A percentile compares a stretch with the other conserved stretches of the same genome.
Evolutionary conservation across 2,888 invertebrate genomes (phyloP).

Genomic region (Amphimallon solstitiale): DNA sequence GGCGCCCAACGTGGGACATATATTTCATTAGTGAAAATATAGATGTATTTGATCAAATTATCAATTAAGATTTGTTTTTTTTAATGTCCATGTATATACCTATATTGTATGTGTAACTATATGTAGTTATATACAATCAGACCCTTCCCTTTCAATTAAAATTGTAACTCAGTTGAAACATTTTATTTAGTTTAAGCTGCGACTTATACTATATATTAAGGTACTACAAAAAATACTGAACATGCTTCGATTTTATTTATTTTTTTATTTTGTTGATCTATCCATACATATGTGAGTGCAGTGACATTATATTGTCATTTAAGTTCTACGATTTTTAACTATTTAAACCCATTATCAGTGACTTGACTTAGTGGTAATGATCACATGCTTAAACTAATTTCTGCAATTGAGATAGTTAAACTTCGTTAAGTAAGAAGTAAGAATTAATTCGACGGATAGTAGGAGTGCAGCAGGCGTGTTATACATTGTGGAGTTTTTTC

Average conservation of each 20-base stretch:
- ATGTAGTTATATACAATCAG: constrained; percentile 1
- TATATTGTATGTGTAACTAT: too few species aligned
- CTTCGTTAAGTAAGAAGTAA: constrained; percentile 36
- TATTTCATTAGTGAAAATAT: too few species aligned
- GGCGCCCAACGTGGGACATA: too few species aligned
- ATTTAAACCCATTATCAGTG: constrained; percentile 33
- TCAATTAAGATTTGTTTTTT: too few species aligned
- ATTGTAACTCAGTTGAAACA: constrained; percentile 37
- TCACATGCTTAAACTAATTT: constrained; percentile 31
- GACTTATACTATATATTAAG: constrained; percentile 18
- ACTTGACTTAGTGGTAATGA: constrained; percentile 26
- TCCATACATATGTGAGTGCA: not conserved
- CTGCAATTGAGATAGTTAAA: constrained; percentile 39
- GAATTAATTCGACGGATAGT: not conserved
- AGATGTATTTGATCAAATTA: too few species aligned
- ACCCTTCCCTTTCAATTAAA: constrained; percentile 38
- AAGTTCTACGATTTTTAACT: not conserved
- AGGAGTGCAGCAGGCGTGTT: not conserved
- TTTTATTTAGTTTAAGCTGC: constrained; percentile 11
- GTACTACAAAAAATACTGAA: constrained; percentile 2
- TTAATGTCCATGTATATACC: too few species aligned
- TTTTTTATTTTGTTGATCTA: too few species aligned
- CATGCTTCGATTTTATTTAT: too few species aligned
- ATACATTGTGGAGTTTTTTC: not conserved
- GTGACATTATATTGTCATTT: constrained; percentile 34